A percentile compares a stretch with the other conserved stretches of the same genome.
phyloP scores from a whole-genome alignment of 92 coral and sea anemone genomes.

The Diadumene lineata region DNA sequence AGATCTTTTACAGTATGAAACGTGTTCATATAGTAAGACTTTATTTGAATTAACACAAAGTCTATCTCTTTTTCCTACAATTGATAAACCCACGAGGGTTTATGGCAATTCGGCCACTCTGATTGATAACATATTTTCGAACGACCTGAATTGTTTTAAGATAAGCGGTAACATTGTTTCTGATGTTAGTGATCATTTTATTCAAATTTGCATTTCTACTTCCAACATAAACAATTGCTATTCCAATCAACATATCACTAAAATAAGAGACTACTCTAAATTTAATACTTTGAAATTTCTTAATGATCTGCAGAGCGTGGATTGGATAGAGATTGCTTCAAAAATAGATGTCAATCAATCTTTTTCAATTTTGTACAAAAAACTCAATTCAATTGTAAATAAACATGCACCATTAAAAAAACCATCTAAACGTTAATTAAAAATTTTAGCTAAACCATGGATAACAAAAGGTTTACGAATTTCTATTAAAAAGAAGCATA shows the following conservation, averaged over 20 bases:
- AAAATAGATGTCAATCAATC: conserved; percentile 10
- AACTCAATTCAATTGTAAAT: conserved; percentile 24
- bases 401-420: conserved; percentile 46
- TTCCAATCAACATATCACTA: not conserved
- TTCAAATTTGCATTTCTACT: conserved; percentile 33
- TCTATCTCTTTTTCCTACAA: conserved; percentile 33
- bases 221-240: not conserved
- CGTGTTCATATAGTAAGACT: conserved; percentile 30
- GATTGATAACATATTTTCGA: conserved; percentile 42
- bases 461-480: too few species aligned
- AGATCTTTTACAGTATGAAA: conserved; percentile 30
- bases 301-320: conserved; percentile 10
- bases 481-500: too few species aligned
- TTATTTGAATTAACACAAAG: conserved; percentile 34
- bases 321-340: conserved; percentile 14
- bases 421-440: too few species aligned
- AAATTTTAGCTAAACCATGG: conserved; percentile 43
- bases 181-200: conserved; percentile 48
- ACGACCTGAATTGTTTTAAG: conserved; percentile 13
- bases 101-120: conserved; percentile 44
- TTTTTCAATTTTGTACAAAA: too few species aligned
- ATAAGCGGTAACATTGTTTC: conserved; percentile 30
- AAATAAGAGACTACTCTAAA: not conserved
- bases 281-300: not conserved
- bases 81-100: conserved; percentile 57